A percentile compares a stretch with the other conserved stretches of the same genome.
Conservation (phyloP, 2,113 vertebrate species). For the Trichomycterus rosablanca region DNA sequence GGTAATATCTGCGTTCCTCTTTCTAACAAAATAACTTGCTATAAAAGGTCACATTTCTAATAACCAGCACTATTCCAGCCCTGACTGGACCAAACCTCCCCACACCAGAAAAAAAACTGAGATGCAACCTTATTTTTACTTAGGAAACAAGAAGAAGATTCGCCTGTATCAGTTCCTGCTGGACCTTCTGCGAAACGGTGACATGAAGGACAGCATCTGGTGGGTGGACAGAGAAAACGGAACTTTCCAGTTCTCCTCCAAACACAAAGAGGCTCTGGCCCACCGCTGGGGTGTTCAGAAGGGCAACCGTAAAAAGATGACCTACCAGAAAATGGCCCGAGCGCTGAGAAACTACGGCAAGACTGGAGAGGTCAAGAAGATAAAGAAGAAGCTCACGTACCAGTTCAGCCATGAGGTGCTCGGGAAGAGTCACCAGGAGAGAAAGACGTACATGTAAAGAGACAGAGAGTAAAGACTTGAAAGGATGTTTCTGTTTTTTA, state of each 20-base stretch:
- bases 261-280: slow-evolving; percentile 94
- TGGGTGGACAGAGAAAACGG: slow-evolving; percentile 99
- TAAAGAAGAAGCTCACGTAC: slow-evolving; percentile 98
- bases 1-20: too few relatives aligned
- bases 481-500: slow-evolving; percentile 9
- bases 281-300: slow-evolving; percentile 97
- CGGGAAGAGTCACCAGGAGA: slow-evolving; percentile 77
- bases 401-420: slow-evolving; percentile 97
- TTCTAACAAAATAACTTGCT: too few relatives aligned
- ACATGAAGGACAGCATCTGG: slow-evolving; percentile 99
- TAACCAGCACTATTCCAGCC: not conserved
- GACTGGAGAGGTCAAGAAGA: slow-evolving; percentile 96
- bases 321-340: slow-evolving; percentile 98
- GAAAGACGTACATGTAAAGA: slow-evolving; percentile 77
- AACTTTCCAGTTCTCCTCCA: slow-evolving; percentile 98
- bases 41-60: slow-evolving; percentile 13
- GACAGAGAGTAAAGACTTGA: slow-evolving; percentile 4
- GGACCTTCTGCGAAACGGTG: slow-evolving; percentile 89
- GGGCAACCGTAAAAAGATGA: slow-evolving; percentile 99
- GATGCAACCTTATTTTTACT: slow-evolving; percentile 29
- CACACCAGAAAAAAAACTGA: slow-evolving; percentile 5
- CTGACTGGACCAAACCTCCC: not conserved
- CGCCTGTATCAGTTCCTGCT: slow-evolving; percentile 97
- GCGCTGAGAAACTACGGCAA: slow-evolving; percentile 97
- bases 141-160: slow-evolving; percentile 98